These are phyloP conservation scores for Palythoa heliodiscus DNA, from an alignment of 92 coral and sea anemone species.

Conservation along the genomic window DNA sequence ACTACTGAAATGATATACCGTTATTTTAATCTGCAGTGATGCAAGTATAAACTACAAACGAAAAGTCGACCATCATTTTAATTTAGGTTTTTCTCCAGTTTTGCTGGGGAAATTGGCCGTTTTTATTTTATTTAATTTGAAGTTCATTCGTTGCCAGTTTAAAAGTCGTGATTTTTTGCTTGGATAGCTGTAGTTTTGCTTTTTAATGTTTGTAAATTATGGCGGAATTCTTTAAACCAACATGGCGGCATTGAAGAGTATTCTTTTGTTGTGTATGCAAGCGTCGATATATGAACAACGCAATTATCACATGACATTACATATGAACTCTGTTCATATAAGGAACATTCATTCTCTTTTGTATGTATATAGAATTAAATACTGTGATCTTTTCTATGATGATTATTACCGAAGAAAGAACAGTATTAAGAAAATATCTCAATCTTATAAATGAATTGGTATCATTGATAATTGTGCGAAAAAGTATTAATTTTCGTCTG, in stretches of 20 bases:
- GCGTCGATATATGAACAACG: slow-evolving; percentile 25
- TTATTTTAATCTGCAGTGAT: slow-evolving; percentile 31
- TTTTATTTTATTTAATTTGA: not conserved
- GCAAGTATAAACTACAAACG: not conserved
- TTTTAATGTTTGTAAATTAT: not conserved
- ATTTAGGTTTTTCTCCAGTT: not conserved
- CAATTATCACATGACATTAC: slow-evolving; percentile 25
- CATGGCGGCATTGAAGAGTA: slow-evolving; percentile 18
- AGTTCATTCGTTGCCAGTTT: not conserved
- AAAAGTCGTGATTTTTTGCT: not conserved
- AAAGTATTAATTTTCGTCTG: not conserved
- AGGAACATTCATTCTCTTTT: slow-evolving; percentile 42
- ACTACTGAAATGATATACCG: slow-evolving; percentile 33
- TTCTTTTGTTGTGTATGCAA: slow-evolving; percentile 39
- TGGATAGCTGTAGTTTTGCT: not conserved
- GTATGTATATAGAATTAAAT: slow-evolving; percentile 34
- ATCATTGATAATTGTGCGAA: not conserved
- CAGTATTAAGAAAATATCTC: not conserved
- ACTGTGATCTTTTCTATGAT: slow-evolving; percentile 38
- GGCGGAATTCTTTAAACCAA: slow-evolving; percentile 22
- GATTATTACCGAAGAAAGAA: slow-evolving; percentile 12
- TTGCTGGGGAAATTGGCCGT: not conserved
- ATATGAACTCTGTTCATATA: slow-evolving; percentile 20
- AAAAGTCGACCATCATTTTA: not conserved
- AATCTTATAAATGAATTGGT: not conserved